These are phyloP conservation scores for Trogon melanurus DNA, from an alignment of 2,113 vertebrate species.

Conservation along the genomic window DNA sequence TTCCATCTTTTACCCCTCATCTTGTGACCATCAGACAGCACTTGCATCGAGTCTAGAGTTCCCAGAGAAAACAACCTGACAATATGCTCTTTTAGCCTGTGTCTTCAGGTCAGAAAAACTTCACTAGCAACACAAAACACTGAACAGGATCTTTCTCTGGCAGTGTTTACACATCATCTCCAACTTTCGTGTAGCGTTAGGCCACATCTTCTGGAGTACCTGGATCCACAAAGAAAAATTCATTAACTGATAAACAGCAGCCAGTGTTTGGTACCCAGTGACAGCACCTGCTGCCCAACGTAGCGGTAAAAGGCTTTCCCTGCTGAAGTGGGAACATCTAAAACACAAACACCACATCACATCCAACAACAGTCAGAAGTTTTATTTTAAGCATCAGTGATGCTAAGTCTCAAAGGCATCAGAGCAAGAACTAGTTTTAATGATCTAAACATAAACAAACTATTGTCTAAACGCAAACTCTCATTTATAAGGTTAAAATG, in stretches of 20 bases:
- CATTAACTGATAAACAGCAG: background rate
- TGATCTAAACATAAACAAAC: background rate
- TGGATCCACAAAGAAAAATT: background rate
- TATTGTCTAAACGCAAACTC: background rate
- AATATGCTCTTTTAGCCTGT: background rate
- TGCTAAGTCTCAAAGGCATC: background rate
- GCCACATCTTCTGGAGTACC: background rate
- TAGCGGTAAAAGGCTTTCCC: background rate
- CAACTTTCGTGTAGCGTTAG: background rate
- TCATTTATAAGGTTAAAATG: background rate
- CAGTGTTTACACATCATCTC: background rate
- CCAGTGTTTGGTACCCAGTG: background rate
- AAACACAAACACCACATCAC: background rate
- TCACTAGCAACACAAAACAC: background rate
- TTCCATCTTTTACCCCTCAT: background rate
- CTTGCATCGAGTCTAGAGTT: rapidly evolving
- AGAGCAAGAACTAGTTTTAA: background rate
- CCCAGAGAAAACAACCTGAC: background rate
- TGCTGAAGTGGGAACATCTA: background rate
- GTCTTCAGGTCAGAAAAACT: background rate
- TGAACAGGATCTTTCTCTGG: background rate
- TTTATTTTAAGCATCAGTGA: background rate
- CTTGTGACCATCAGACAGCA: background rate
- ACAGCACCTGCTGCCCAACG: background rate
- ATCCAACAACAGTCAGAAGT: background rate